Conservation (phyloP, 2,888 invertebrate species). For the Drosophila pseudotakahashii region DNA sequence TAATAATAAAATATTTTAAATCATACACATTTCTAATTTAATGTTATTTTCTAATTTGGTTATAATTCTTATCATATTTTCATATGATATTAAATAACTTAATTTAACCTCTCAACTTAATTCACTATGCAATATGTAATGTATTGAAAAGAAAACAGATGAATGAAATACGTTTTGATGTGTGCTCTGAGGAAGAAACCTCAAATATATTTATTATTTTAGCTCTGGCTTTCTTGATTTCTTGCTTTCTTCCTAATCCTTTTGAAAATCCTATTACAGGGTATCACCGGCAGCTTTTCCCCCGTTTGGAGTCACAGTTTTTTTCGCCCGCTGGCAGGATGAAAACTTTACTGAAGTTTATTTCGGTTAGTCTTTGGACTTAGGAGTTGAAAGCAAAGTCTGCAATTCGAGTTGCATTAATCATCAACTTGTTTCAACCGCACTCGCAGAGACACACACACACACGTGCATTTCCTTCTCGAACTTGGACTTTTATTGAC, state of each 20-base stretch:
- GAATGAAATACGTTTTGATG: not conserved
- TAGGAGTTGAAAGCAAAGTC: slow-evolving; percentile 48
- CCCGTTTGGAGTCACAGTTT: slow-evolving; percentile 3
- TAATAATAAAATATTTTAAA: too few relatives aligned
- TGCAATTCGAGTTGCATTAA: slow-evolving; percentile 71
- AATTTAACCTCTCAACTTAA: too few relatives aligned
- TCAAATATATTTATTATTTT: not conserved
- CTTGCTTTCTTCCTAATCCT: not conserved
- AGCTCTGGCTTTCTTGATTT: too few relatives aligned
- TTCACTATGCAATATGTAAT: too few relatives aligned
- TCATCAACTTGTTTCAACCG: slow-evolving; percentile 69
- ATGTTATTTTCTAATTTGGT: too few relatives aligned
- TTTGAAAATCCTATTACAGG: slow-evolving; percentile 5
- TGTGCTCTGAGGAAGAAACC: not conserved
- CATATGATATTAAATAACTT: too few relatives aligned
- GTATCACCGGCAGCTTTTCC: slow-evolving; percentile 5
- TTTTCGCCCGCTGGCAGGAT: slow-evolving; percentile 13
- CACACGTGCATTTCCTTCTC: slow-evolving; percentile 16
- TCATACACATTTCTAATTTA: too few relatives aligned
- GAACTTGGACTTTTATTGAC: slow-evolving; percentile 69
- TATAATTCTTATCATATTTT: too few relatives aligned
- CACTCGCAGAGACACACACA: slow-evolving; percentile 29
- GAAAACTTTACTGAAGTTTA: slow-evolving; percentile 47
- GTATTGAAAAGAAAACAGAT: not conserved
- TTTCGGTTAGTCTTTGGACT: slow-evolving; percentile 52